Base-by-base conservation (phyloP, 2,888 invertebrate genomes). In the Drosophila fungiperda region DNA sequence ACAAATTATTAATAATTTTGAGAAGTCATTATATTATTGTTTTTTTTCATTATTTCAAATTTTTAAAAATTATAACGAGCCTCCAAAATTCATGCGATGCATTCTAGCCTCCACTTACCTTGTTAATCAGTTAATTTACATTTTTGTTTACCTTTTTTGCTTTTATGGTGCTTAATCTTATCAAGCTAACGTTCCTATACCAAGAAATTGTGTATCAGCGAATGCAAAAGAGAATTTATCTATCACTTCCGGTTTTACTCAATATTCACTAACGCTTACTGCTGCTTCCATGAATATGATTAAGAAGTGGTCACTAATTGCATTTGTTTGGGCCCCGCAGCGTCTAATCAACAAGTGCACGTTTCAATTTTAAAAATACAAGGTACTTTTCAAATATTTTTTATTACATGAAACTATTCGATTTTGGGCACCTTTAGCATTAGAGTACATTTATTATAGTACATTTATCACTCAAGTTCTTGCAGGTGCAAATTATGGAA, bases 401-500 rank as follows among this genome's bases (percentile, higher is more conserved):
- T n/a, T 45, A 62, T 70, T 68, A 7, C 12, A n/a, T n/a, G 0
- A 3, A 23, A 15, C 29, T 35, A 6, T 29, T 29, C 1, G 29
- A 29, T 6, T 29, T 29, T 5, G 29, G 29, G 5, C 2, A 11
- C 9, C 9, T 23, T 20, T 36, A 5, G 9, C 17, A 15, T 49
- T 12, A 53, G 55, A 29, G 68, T 71, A 2, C 83, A 77, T 1
- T n/a, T n/a, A n/a, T n/a, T 23, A 23, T 23, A 23, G 23, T 1
- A 23, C 23, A 23, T 1, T 23, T 50, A 42, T 87, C 72, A 23
- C 87, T 83, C 85, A 82, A 87, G 32, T 58, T 42, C 1, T 63
- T 53, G 76, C 72, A 88, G 33, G 1, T 40, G 50, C 1, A 84
- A 12, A 32, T 59, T 68, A 40, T 85, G 80, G 29, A 85, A 84